Evolutionary conservation across 2,113 vertebrate species (phyloP), one percentile per base, ranked within the genome.

Genomic region (Scomber scombrus): DNA sequence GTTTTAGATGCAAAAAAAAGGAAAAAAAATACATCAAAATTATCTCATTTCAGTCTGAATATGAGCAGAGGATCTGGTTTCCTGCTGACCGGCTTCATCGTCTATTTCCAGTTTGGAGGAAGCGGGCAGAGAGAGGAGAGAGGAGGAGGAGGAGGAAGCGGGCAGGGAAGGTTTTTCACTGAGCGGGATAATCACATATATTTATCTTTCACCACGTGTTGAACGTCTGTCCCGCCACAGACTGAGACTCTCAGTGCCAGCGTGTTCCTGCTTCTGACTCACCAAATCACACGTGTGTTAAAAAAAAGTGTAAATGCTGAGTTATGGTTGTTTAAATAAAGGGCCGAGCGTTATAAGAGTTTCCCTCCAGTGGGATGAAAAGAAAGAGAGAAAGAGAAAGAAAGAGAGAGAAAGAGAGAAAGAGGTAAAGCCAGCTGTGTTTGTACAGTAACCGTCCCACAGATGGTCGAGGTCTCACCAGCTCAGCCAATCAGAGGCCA

Each of bases 181-280:
- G 31, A 76, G 51, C 12, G 47, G 63, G 71, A 82, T 80, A 82
- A 70, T 70, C n/a, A 71, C 11, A 82, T 72, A 73, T 21, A 76
- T n/a, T 73, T 49, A 78, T 84, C n/a, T 63, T 31, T 21, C 26
- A 71, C 80, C 76, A 71, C 52, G 72, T 78, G 83, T 71, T 62
- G 60, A 66, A 71, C 76, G 13, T 31, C 71, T 52, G 2, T 62
- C 43, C 64, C 52, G 64, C 69, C 69, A 19, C 8, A 49, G 49
- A 60, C 29, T 0, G 23, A 66, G 21, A n/a, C n/a, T n/a, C n/a
- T 21, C 31, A 46, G 2, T 1, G 2, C 50, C 34, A 31, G 11
- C 2, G 2, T 29, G 11, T 63, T n/a, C n/a, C n/a, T n/a, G n/a
- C n/a, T 71, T 58, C 55, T 4, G 15, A n/a, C 46, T 74, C 54